A percentile compares a stretch with the other conserved stretches of the same genome.
Conservation (phyloP, 2,113 vertebrate species). For the Hystrix brachyura region DNA sequence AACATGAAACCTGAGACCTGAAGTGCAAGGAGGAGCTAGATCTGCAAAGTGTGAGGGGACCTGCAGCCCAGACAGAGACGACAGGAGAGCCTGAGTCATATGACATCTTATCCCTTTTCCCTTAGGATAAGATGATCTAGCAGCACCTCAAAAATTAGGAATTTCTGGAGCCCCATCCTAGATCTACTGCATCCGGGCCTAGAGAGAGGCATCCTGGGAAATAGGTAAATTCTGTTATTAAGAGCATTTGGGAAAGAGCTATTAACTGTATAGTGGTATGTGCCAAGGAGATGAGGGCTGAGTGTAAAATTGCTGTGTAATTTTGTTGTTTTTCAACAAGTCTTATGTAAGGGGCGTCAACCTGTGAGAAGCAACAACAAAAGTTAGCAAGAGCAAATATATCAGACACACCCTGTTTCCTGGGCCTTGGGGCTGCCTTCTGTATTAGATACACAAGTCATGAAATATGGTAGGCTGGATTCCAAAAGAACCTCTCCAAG, state of each 20-base stretch:
- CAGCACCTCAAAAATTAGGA: background rate
- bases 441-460: constrained; percentile 11
- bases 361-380: background rate
- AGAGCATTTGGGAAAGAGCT: constrained; percentile 1
- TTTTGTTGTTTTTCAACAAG: constrained; percentile 31
- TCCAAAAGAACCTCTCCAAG: background rate
- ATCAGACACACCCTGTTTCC: background rate
- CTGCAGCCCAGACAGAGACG: background rate
- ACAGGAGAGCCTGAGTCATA: background rate
- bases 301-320: background rate
- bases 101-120: background rate
- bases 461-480: background rate
- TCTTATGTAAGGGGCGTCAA: background rate
- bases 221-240: background rate
- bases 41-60: background rate
- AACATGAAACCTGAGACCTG: constrained; percentile 4
- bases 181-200: background rate
- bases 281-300: background rate
- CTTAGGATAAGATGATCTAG: background rate
- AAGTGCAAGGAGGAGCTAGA: background rate
- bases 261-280: background rate
- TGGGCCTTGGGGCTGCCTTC: background rate
- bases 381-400: constrained; percentile 23
- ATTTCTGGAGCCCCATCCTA: background rate
- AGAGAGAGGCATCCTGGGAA: background rate